Percentiles rank a stretch among this genome's conserved stretches.
Evolutionary conservation across 2,113 vertebrate species (phyloP).

Genomic region (Atherinomorus stipes): DNA sequence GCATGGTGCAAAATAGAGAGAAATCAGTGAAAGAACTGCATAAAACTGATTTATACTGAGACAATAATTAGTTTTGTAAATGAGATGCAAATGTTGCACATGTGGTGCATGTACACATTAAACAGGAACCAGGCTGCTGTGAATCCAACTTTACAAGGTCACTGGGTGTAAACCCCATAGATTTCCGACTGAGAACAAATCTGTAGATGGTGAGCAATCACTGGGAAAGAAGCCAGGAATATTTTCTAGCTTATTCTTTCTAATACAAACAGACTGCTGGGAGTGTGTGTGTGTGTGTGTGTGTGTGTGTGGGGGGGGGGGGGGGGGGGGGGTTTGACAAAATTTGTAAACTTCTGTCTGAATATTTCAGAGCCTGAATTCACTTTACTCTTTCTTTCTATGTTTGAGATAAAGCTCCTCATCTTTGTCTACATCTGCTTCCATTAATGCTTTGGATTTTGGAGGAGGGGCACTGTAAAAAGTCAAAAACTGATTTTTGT

Average conservation of each 20-base stretch:
- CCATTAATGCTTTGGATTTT: background rate
- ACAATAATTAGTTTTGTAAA: background rate
- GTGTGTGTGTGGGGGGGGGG: no score
- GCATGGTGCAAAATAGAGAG: background rate
- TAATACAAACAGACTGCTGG: background rate
- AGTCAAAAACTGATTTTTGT: no score
- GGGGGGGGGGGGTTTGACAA: no score
- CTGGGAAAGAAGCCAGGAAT: slow-evolving; percentile 13
- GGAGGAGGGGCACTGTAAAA: no score
- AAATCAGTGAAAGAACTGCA: no score
- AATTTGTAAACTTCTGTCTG: background rate
- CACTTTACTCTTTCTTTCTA: background rate
- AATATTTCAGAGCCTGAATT: background rate
- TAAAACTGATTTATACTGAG: background rate
- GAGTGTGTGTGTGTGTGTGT: no score
- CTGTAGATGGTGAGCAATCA: slow-evolving; percentile 37
- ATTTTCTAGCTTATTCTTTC: slow-evolving; percentile 26
- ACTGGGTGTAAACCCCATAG: slow-evolving; percentile 48
- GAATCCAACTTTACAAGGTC: slow-evolving; percentile 27
- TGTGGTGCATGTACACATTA: slow-evolving; percentile 17
- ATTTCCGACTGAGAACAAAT: slow-evolving; percentile 5
- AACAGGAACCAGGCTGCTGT: slow-evolving; percentile 42
- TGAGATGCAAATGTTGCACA: background rate
- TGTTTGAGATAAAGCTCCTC: background rate
- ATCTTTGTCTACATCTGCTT: background rate